Conservation (phyloP, 2,797 vertebrate genomes). For the Pipistrellus pygmaeus region DNA sequence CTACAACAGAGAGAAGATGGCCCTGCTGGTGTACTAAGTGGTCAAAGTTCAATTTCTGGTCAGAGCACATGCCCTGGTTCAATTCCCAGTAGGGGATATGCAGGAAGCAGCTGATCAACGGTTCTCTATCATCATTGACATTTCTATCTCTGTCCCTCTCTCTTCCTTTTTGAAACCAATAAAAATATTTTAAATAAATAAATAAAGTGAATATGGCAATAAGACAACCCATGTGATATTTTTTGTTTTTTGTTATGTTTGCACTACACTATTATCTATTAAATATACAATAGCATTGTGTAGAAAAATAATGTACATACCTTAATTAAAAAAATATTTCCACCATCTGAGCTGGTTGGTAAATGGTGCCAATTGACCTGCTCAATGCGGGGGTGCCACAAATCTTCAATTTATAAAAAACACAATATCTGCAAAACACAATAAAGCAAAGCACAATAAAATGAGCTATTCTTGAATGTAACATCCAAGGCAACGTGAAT, state of each 20-base stretch:
- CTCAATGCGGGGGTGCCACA: background rate
- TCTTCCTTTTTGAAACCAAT: too few species aligned
- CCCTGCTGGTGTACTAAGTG: too few species aligned
- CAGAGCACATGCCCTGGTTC: too few species aligned
- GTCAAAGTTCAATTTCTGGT: too few species aligned
- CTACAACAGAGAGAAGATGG: background rate
- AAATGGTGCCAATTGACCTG: background rate
- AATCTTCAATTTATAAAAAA: background rate
- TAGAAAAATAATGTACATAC: background rate
- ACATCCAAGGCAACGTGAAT: background rate
- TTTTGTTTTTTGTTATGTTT: background rate
- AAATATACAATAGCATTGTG: background rate
- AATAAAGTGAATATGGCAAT: background rate
- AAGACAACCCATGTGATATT: background rate
- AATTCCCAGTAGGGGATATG: too few species aligned
- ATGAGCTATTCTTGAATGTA: background rate
- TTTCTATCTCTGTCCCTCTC: too few species aligned
- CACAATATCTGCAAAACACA: background rate
- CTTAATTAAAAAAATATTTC: background rate
- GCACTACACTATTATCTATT: background rate
- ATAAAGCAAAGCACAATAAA: background rate
- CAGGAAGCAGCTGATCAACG: too few species aligned
- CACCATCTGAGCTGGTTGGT: background rate
- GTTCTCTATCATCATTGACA: too few species aligned
- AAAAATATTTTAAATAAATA: too few species aligned